These are phyloP conservation scores for Metellina segmentata DNA, from an alignment of 2,888 invertebrate genomes.

Conservation along the genomic window DNA sequence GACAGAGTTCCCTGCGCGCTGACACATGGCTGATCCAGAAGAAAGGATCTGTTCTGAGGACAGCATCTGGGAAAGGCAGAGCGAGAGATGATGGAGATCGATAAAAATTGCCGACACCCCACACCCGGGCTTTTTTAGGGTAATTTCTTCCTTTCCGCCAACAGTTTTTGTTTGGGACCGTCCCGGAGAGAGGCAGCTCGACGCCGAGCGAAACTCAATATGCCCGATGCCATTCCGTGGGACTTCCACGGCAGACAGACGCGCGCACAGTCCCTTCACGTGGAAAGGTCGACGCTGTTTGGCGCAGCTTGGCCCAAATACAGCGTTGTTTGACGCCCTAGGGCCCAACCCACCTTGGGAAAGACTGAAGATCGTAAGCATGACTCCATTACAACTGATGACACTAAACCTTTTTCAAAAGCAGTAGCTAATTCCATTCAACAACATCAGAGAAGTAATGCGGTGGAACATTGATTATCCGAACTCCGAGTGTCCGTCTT, in stretches of 20 bases:
- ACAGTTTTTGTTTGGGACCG: not conserved
- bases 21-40: conserved; percentile 72
- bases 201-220: not conserved
- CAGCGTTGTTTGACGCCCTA: too few species aligned
- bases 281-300: not conserved
- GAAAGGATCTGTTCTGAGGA: conserved; percentile 55
- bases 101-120: conserved; percentile 72
- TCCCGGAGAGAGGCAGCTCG: not conserved
- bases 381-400: too few species aligned
- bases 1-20: conserved; percentile 53
- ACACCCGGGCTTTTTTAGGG: not conserved
- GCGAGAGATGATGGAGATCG: conserved; percentile 67
- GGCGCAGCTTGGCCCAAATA: too few species aligned
- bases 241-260: not conserved
- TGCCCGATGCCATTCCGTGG: not conserved
- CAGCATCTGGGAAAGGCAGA: conserved; percentile 37
- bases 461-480: too few species aligned
- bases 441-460: too few species aligned
- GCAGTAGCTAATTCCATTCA: too few species aligned
- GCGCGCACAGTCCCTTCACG: not conserved
- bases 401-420: too few species aligned
- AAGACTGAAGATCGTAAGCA: too few species aligned
- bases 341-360: too few species aligned
- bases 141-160: not conserved
- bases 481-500: too few species aligned